Evolutionary conservation across 1,140 invertebrate species (phyloP).

Genomic region (Colletes gigas): DNA sequence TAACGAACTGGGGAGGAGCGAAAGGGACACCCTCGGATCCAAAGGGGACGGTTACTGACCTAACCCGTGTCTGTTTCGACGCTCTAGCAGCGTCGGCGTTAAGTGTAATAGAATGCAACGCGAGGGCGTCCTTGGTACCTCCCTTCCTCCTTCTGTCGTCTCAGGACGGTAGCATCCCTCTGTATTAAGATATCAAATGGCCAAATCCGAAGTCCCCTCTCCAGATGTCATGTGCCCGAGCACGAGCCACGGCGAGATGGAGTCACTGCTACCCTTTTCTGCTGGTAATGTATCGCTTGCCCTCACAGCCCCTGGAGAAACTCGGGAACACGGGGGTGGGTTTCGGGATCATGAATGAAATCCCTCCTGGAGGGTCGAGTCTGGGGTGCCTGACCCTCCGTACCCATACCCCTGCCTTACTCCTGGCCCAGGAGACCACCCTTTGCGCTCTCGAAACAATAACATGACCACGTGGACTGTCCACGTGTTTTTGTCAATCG

Average conservation of each 20-base stretch:
- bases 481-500: constrained; percentile 33
- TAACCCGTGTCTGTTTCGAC: constrained; percentile 48
- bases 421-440: constrained; percentile 65
- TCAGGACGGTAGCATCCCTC: constrained; percentile 41
- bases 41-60: constrained; percentile 59
- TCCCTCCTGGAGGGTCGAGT: constrained; percentile 77
- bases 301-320: constrained; percentile 65
- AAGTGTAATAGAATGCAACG: constrained; percentile 59
- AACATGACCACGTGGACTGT: constrained; percentile 75
- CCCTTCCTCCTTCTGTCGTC: neutral
- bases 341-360: constrained; percentile 79
- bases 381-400: constrained; percentile 76
- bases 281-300: constrained; percentile 73
- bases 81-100: constrained; percentile 34
- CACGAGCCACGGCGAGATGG: constrained; percentile 41
- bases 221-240: constrained; percentile 69
- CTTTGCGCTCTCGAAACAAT: constrained; percentile 73
- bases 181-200: constrained; percentile 80
- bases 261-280: constrained; percentile 72
- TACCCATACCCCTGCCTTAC: constrained; percentile 61
- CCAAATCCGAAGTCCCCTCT: constrained; percentile 69
- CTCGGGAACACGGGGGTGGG: constrained; percentile 65
- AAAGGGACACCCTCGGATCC: constrained; percentile 48
- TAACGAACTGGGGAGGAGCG: neutral
- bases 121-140: constrained; percentile 50